Evolutionary conservation across 2,888 invertebrate species (phyloP), one percentile per base, ranked within the genome.

Genomic region (Heliconius ismenius): DNA sequence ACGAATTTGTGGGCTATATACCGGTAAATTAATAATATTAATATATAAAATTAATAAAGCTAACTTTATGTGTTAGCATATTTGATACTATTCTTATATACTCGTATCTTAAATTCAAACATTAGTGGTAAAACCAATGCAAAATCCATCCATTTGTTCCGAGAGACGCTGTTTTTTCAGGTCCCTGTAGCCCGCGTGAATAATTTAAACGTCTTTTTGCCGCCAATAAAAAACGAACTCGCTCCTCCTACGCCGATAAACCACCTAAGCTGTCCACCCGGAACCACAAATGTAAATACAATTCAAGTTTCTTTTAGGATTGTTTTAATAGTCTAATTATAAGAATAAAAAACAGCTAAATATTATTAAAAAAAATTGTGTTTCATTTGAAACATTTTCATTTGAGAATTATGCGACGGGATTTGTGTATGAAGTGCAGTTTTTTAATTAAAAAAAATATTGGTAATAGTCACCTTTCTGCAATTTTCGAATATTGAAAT

Each of bases 121-220:
- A 70, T 70, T 62, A 49, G 36, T 24, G 62, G 69, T 24, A 68
- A 32, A 70, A 70, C 10, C 70, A 13, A 65, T 72, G 49, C 58
- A 62, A 74, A 70, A 36, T 74, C 74, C 39, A 24, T 63, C 24
- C 26, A 62, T 43, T 73, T 73, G 73, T 74, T 77, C n/a, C n/a
- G 63, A 54, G 73, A 60, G 70, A 67, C 62, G 76, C 36, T 70
- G 72, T 64, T 76, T 76, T 78, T 74, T 2, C 67, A 36, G 43
- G 28, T 54, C 74, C 78, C 70, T 43, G 36, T 64, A 54, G 64
- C 70, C 62, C 49, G 39, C 73, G 74, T 80, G 80, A 81, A 81
- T 82, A 81, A 81, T 79, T 81, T 78, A 79, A 49, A 67, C 60
- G 67, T 78, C 79, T 80, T 78, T 63, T 82, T 82, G 79, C 78